Conservation (phyloP, 2,888 invertebrate species). For the Cephus pulcher region DNA sequence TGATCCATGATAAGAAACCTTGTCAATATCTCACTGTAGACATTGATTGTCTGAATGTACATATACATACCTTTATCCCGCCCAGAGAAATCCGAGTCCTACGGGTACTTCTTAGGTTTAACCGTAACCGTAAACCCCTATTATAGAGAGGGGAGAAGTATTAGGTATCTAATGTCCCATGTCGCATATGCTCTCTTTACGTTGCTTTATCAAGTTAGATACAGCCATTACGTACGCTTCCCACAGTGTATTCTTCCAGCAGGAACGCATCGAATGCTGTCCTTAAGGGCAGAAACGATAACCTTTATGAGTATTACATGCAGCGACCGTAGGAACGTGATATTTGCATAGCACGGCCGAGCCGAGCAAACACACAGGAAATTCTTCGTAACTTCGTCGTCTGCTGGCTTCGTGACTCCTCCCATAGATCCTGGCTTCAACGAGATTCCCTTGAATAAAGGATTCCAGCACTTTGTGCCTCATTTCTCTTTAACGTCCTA, state of each 20-base stretch:
- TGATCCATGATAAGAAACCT: neutral
- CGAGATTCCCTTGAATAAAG: neutral
- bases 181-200: neutral
- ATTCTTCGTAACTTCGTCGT: neutral
- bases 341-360: neutral
- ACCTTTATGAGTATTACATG: neutral
- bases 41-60: neutral
- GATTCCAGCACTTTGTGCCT: neutral
- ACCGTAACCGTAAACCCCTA: neutral
- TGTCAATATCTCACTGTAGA: neutral
- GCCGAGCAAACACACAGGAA: neutral
- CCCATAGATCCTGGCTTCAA: neutral
- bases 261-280: neutral
- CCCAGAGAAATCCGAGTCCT: neutral
- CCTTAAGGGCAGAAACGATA: neutral
- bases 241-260: neutral
- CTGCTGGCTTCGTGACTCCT: neutral
- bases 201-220: neutral
- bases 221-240: neutral
- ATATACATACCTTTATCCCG: neutral
- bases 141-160: neutral
- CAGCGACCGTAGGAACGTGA: neutral
- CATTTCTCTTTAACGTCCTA: neutral
- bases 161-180: neutral
- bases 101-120: neutral